phyloP scores from a whole-genome alignment of 37 sponge, comb jelly and placozoan genomes.

The Mnemiopsis leidyi region DNA sequence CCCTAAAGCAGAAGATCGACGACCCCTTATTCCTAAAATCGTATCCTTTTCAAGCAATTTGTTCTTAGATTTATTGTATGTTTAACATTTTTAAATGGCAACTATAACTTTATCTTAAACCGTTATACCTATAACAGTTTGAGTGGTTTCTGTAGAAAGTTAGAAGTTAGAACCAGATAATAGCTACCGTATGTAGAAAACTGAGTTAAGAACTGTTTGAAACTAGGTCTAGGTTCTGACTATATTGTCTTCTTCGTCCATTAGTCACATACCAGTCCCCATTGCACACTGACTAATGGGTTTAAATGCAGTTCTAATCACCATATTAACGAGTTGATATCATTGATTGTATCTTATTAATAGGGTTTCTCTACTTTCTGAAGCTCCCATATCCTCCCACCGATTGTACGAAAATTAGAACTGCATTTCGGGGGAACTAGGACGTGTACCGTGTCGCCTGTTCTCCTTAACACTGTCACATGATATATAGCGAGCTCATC shows the following conservation, averaged over 20 bases:
- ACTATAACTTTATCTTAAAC: neutral
- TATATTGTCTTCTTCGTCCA: neutral
- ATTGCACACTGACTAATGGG: neutral
- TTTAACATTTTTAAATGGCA: neutral
- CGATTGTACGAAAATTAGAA: too few relatives aligned
- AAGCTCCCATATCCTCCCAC: too few relatives aligned
- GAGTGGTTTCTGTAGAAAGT: neutral
- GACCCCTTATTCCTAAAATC: neutral
- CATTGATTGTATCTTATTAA: too few relatives aligned
- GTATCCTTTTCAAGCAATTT: constrained; percentile 29
- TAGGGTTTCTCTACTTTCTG: too few relatives aligned
- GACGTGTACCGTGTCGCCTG: neutral
- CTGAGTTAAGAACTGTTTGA: too few relatives aligned
- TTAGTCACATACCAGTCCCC: neutral
- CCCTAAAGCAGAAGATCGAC: neutral
- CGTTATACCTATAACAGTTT: neutral
- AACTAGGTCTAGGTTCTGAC: too few relatives aligned
- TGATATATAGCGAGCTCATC: neutral
- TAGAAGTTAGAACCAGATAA: neutral
- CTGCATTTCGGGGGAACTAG: neutral
- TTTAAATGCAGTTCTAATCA: neutral
- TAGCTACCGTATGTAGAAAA: too few relatives aligned
- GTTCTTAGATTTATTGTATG: too few relatives aligned
- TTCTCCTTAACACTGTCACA: constrained; percentile 21
- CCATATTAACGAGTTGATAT: too few relatives aligned